Conservation (phyloP, 2,797 vertebrate genomes). For the Gymnopithys bicolor region DNA sequence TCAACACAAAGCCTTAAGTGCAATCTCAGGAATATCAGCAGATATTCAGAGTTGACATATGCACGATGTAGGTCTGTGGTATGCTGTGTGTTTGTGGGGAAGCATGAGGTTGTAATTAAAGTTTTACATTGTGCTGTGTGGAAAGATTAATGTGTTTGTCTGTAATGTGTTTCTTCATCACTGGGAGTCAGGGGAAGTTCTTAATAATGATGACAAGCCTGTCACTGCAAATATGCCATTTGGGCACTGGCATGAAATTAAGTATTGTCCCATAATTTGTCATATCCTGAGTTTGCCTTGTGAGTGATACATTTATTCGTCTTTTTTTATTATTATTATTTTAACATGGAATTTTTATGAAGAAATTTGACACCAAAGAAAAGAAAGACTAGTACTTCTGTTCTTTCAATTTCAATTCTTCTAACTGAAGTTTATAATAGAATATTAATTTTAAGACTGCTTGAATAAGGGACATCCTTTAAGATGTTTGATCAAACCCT, state of each 20-base stretch:
- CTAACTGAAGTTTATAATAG: background rate
- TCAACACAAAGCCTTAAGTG: background rate
- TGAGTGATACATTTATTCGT: background rate
- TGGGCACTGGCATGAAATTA: constrained; percentile 52
- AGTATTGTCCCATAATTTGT: constrained; percentile 67
- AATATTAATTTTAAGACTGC: background rate
- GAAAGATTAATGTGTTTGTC: constrained; percentile 71
- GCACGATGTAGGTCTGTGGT: constrained; percentile 11
- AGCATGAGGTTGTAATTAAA: constrained; percentile 69
- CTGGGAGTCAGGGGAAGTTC: constrained; percentile 49
- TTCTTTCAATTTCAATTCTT: background rate
- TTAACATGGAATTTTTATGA: background rate
- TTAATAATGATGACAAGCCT: constrained; percentile 66
- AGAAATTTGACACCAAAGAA: background rate
- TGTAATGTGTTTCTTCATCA: constrained; percentile 66
- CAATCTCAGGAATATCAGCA: background rate
- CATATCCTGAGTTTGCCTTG: constrained; percentile 48
- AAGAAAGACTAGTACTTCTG: background rate
- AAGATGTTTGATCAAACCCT: background rate
- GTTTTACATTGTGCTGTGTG: constrained; percentile 60
- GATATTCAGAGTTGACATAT: constrained; percentile 37
- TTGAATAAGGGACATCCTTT: background rate
- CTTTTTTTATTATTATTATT: background rate
- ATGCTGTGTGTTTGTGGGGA: constrained; percentile 48
- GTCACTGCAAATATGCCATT: constrained; percentile 56